A percentile compares a stretch with the other conserved stretches of the same genome.
phyloP scores from a whole-genome alignment of 2,888 invertebrate species.

The Fragum sueziense region DNA sequence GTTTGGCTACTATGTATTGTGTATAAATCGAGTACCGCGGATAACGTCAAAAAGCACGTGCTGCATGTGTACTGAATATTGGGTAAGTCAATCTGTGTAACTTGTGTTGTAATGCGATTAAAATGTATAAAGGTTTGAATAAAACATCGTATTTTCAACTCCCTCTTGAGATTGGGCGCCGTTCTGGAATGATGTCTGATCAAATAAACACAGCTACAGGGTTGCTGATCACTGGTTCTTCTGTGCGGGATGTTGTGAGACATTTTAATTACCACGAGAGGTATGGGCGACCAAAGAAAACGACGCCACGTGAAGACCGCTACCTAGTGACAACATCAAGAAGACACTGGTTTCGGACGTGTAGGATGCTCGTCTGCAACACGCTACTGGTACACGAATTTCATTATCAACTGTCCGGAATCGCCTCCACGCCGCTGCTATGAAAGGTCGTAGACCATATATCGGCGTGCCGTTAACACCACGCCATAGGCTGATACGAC shows the following conservation, averaged over 20 bases:
- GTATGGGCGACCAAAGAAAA: background rate
- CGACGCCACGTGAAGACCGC: background rate
- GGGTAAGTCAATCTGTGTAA: no score
- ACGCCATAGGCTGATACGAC: no score
- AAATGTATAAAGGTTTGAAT: background rate
- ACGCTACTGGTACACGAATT: background rate
- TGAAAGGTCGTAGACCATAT: background rate
- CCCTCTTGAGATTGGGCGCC: background rate
- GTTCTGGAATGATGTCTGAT: background rate
- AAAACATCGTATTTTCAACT: background rate
- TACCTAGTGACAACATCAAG: no score
- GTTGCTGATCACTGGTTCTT: background rate
- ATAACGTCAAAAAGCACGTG: no score
- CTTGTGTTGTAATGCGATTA: no score
- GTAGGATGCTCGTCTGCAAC: background rate
- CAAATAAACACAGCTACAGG: background rate
- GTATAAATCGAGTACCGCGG: no score
- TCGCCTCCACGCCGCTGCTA: background rate
- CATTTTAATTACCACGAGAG: background rate
- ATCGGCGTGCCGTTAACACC: background rate
- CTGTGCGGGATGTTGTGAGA: no score
- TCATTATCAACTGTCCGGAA: background rate
- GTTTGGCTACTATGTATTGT: no score
- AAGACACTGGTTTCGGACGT: background rate
- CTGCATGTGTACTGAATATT: no score